A percentile compares a stretch with the other conserved stretches of the same genome.
Conservation (phyloP, 2,888 invertebrate species). For the Cheilosia scutellata region DNA sequence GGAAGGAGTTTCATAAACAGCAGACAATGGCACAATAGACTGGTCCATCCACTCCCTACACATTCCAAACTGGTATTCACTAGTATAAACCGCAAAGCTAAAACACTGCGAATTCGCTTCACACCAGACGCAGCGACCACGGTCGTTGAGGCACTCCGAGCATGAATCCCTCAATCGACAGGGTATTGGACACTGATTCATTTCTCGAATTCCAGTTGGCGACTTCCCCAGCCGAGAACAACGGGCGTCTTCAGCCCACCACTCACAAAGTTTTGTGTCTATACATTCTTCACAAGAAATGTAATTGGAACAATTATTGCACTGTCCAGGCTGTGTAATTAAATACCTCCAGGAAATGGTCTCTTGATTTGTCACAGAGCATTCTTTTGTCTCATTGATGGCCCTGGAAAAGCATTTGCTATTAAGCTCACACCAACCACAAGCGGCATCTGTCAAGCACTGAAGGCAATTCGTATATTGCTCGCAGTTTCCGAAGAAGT, state of each 20-base stretch:
- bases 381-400: slow-evolving; percentile 88
- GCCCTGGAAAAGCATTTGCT: slow-evolving; percentile 88
- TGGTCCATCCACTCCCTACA: slow-evolving; percentile 97
- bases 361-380: slow-evolving; percentile 81
- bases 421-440: slow-evolving; percentile 96
- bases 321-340: slow-evolving; percentile 92
- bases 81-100: slow-evolving; percentile 97
- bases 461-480: slow-evolving; percentile 93
- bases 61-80: slow-evolving; percentile 96
- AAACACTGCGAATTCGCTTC: slow-evolving; percentile 96
- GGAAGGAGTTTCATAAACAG: slow-evolving; percentile 48
- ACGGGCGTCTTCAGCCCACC: slow-evolving; percentile 95
- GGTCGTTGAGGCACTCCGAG: slow-evolving; percentile 92
- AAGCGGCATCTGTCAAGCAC: slow-evolving; percentile 94
- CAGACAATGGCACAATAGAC: slow-evolving; percentile 84
- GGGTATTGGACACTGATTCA: slow-evolving; percentile 90
- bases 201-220: slow-evolving; percentile 87
- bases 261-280: slow-evolving; percentile 92
- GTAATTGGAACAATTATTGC: slow-evolving; percentile 94
- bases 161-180: slow-evolving; percentile 92
- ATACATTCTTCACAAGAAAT: slow-evolving; percentile 95
- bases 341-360: slow-evolving; percentile 89
- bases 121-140: slow-evolving; percentile 97
- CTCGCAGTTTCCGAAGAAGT: slow-evolving; percentile 90
- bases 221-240: slow-evolving; percentile 92